These are phyloP conservation scores for Poeciliopsis retropinna DNA, from an alignment of 2,113 vertebrate genomes.

Conservation along the genomic window DNA sequence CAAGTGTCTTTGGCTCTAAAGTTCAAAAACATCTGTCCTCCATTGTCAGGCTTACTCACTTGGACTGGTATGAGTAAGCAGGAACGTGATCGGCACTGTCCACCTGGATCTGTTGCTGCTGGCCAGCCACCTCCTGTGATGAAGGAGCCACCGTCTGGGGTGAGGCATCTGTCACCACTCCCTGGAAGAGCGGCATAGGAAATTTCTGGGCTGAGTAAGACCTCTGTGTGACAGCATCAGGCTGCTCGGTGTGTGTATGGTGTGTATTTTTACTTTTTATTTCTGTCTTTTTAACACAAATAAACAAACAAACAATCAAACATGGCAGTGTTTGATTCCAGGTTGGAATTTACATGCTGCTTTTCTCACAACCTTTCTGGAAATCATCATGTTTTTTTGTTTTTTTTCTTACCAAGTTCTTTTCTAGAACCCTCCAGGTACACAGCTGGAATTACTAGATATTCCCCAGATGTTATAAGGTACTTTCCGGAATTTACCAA, in stretches of 20 bases:
- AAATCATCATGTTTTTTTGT: too few relatives aligned
- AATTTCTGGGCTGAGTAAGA: conserved; percentile 10
- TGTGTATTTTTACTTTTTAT: background rate
- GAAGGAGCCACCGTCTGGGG: conserved; percentile 93
- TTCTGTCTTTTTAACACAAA: background rate
- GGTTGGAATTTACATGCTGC: too few relatives aligned
- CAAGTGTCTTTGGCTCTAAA: background rate
- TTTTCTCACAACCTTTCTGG: too few relatives aligned
- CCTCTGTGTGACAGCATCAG: background rate
- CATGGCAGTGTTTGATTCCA: too few relatives aligned
- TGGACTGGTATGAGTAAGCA: conserved; percentile 96
- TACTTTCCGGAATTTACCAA: background rate
- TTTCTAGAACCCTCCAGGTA: too few relatives aligned
- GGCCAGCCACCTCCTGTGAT: conserved; percentile 92
- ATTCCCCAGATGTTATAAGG: too few relatives aligned
- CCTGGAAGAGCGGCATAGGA: conserved; percentile 75
- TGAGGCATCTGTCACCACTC: conserved; percentile 94
- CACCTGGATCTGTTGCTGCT: conserved; percentile 96
- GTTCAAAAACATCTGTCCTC: background rate
- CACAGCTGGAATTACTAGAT: too few relatives aligned
- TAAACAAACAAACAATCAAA: background rate
- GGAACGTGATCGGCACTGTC: conserved; percentile 91
- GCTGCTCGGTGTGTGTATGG: background rate
- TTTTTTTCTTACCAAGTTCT: too few relatives aligned
- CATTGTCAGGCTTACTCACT: conserved; percentile 81